Conservation (phyloP, 1,140 invertebrate genomes). For the Heliconius himera region DNA sequence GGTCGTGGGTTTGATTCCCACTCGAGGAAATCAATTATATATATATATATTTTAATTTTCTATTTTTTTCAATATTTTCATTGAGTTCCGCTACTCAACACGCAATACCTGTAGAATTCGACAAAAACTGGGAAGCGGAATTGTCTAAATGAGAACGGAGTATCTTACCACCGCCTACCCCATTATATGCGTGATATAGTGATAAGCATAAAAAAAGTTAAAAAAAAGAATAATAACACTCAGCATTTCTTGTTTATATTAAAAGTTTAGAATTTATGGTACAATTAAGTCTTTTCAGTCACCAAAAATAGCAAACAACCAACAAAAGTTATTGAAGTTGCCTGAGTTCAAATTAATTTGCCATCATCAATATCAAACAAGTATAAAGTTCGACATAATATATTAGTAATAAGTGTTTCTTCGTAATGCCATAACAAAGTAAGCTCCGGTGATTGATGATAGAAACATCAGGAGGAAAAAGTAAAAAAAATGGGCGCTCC, state of each 20-base stretch:
- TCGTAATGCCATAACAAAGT: constrained; percentile 25
- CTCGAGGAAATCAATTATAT: no score
- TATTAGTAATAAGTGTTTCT: constrained; percentile 27
- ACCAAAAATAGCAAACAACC: background rate
- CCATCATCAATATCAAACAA: background rate
- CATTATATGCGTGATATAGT: background rate
- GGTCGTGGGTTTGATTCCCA: no score
- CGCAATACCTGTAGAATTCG: background rate
- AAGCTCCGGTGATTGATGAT: constrained; percentile 24
- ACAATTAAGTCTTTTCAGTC: background rate
- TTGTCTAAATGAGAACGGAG: no score
- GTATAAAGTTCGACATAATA: constrained; percentile 13
- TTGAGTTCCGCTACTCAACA: background rate
- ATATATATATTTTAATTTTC: background rate
- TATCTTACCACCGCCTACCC: no score
- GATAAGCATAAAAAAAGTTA: background rate
- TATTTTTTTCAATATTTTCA: no score
- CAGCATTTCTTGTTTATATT: background rate
- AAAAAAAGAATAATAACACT: background rate
- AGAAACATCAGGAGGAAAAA: constrained; percentile 23
- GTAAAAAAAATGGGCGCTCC: constrained; percentile 18
- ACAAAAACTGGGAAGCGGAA: no score
- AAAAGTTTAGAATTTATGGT: background rate
- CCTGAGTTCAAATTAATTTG: background rate
- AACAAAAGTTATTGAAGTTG: background rate